Percentiles rank a stretch among this genome's conserved stretches.
phyloP scores from a whole-genome alignment of 2,113 vertebrate genomes.

The Electrona antarctica region DNA sequence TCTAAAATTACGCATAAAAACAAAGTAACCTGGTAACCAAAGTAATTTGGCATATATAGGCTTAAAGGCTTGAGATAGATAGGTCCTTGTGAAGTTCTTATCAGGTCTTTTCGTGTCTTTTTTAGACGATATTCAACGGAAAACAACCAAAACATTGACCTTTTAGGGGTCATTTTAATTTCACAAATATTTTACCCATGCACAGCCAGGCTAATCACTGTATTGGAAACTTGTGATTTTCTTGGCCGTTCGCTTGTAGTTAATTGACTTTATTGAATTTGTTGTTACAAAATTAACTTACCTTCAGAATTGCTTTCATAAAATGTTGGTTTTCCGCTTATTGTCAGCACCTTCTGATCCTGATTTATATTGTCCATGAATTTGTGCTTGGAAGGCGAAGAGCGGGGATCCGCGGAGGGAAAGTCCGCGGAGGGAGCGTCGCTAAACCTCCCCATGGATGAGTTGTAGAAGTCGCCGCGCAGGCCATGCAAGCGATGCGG shows the following conservation, averaged over 20 bases:
- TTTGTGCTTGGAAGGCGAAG: constrained; percentile 79
- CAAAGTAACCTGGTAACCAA: too few species aligned
- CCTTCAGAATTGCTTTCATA: constrained; percentile 77
- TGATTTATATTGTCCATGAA: constrained; percentile 78
- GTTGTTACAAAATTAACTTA: constrained; percentile 45
- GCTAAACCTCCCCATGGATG: constrained; percentile 67
- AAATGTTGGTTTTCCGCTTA: constrained; percentile 74
- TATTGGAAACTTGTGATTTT: too few species aligned
- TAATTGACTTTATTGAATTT: background rate
- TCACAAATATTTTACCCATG: too few species aligned
- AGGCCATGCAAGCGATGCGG: constrained; percentile 71
- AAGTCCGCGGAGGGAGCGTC: constrained; percentile 68
- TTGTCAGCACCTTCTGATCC: constrained; percentile 67
- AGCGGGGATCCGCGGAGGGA: constrained; percentile 65
- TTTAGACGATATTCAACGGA: too few species aligned
- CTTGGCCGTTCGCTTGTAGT: too few species aligned
- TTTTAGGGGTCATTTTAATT: too few species aligned
- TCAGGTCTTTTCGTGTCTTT: too few species aligned
- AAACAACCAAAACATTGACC: too few species aligned
- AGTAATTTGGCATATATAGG: too few species aligned
- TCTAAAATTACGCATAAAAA: background rate
- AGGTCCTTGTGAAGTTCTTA: too few species aligned
- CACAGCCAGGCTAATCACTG: too few species aligned
- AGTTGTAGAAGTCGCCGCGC: constrained; percentile 72
- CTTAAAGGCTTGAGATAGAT: too few species aligned